Percentiles rank a stretch among this genome's conserved stretches.
phyloP scores from a whole-genome alignment of 2,888 invertebrate species.

The Eupithecia subfuscata region DNA sequence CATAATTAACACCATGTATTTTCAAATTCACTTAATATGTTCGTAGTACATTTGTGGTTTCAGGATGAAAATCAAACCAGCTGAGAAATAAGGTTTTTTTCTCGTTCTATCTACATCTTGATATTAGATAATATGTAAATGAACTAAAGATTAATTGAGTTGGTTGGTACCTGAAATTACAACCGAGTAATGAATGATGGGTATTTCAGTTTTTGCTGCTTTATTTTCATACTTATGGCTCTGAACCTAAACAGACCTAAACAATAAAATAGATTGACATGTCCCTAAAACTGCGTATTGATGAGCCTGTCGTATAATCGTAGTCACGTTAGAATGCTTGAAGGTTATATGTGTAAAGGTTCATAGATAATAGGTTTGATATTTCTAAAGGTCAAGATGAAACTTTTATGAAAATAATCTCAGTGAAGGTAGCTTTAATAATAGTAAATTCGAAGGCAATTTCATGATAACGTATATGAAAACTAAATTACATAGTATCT shows the following conservation, averaged over 20 bases:
- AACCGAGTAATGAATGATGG: neutral
- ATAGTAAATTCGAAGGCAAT: neutral
- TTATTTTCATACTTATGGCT: neutral
- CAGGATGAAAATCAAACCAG: neutral
- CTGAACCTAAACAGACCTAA: neutral
- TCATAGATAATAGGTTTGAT: neutral
- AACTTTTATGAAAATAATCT: neutral
- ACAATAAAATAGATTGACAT: neutral
- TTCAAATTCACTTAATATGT: neutral
- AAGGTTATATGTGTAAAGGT: neutral
- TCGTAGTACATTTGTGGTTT: neutral
- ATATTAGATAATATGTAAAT: neutral
- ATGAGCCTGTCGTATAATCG: neutral
- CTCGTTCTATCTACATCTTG: neutral
- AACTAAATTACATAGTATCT: neutral
- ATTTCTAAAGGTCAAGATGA: neutral
- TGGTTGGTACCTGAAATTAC: neutral
- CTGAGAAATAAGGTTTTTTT: neutral
- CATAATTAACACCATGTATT: neutral
- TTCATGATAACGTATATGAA: neutral
- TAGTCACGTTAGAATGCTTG: neutral
- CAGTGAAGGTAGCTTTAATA: neutral
- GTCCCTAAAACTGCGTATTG: neutral
- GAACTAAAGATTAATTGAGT: neutral
- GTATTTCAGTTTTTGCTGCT: neutral